These are phyloP conservation scores for Henricia sp. DNA, from an alignment of 53 echinoderm and acorn worm species.

Conservation along the genomic window DNA sequence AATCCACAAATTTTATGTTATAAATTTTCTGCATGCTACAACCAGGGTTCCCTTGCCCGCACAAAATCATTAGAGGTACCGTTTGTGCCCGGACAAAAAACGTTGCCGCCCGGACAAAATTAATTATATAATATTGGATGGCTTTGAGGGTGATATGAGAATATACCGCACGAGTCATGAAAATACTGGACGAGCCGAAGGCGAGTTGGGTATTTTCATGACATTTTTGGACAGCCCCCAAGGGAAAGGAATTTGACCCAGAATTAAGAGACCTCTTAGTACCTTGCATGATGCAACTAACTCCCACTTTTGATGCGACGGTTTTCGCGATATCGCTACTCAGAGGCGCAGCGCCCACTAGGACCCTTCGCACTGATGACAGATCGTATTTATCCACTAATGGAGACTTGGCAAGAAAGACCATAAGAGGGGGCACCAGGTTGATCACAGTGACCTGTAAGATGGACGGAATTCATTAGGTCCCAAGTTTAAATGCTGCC, in stretches of 20 bases:
- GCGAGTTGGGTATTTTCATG: no score
- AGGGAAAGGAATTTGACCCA: no score
- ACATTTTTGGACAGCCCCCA: no score
- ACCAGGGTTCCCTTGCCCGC: background rate
- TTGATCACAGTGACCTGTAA: slow-evolving; percentile 45
- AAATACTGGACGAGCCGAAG: no score
- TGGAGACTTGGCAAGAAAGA: slow-evolving; percentile 75
- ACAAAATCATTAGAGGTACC: no score
- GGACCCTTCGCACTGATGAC: slow-evolving; percentile 44
- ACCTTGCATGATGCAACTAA: slow-evolving; percentile 67
- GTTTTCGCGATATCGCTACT: slow-evolving; percentile 46
- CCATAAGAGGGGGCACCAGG: slow-evolving; percentile 70
- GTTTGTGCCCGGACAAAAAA: no score
- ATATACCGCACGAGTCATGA: no score
- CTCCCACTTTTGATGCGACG: slow-evolving; percentile 21
- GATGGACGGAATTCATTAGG: background rate
- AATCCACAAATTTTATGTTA: background rate
- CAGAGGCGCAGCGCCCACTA: slow-evolving; percentile 73
- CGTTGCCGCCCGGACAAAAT: no score
- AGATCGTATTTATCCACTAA: slow-evolving; percentile 73
- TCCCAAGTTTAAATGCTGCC: no score
- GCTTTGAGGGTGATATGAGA: no score
- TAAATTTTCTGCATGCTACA: background rate
- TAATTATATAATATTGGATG: no score
- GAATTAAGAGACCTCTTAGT: background rate